A percentile compares a stretch with the other conserved stretches of the same genome.
Conservation (phyloP, 2,797 vertebrate genomes). For the Sebastes glaucus region DNA sequence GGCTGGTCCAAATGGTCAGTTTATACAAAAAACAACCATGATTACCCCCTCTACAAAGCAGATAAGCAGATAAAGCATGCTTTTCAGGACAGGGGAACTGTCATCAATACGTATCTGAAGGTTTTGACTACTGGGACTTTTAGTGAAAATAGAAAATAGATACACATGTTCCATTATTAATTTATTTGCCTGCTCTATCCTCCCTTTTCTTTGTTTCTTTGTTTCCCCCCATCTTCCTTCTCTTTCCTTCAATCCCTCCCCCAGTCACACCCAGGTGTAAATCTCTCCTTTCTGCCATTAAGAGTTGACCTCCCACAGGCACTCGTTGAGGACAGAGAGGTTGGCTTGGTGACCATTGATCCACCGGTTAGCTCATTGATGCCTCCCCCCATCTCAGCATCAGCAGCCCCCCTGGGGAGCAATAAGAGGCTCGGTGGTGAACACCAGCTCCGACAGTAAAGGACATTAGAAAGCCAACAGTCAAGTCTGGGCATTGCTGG, state of each 20-base stretch:
- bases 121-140: too few species aligned
- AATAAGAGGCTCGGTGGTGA: background rate
- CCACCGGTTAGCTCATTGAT: background rate
- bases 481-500: background rate
- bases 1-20: background rate
- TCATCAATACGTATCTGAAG: background rate
- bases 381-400: constrained; percentile 18
- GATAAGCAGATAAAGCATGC: background rate
- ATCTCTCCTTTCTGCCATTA: background rate
- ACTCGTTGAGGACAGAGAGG: background rate
- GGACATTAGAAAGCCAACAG: constrained; percentile 7
- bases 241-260: background rate
- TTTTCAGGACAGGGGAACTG: background rate
- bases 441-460: background rate
- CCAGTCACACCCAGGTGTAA: background rate
- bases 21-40: accelerated
- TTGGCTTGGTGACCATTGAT: constrained; percentile 56
- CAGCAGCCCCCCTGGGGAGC: constrained; percentile 4
- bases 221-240: background rate
- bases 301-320: constrained; percentile 18
- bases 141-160: background rate
- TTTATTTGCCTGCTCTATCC: background rate
- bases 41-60: background rate
- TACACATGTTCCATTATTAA: background rate
- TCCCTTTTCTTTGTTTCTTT: background rate